Evolutionary conservation across 2,888 invertebrate species (phyloP).

Genomic region (Vanessa cardui): DNA sequence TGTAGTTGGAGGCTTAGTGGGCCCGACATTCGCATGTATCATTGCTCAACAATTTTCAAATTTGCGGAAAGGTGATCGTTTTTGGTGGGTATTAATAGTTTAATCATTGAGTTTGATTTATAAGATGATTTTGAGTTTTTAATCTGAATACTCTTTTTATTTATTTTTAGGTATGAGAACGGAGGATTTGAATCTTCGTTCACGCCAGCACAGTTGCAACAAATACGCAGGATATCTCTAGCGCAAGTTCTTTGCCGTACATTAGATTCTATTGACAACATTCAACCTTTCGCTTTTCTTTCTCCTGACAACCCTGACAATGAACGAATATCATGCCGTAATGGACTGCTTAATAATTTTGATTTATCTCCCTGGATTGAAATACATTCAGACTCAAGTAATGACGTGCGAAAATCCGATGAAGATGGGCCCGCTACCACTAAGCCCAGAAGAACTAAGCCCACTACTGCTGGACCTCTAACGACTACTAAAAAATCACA

Average conservation of each 20-base stretch:
- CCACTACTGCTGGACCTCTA: conserved; percentile 53
- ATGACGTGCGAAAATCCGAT: conserved; percentile 67
- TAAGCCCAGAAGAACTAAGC: conserved; percentile 40
- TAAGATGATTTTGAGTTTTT: background rate
- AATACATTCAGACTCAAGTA: conserved; percentile 64
- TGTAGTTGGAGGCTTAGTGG: conserved; percentile 90
- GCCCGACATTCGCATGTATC: conserved; percentile 94
- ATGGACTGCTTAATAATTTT: conserved; percentile 80
- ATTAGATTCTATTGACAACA: conserved; percentile 84
- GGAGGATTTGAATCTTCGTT: conserved; percentile 88
- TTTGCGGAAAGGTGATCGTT: conserved; percentile 89
- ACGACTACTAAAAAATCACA: conserved; percentile 52
- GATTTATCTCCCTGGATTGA: conserved; percentile 85
- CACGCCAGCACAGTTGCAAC: conserved; percentile 88
- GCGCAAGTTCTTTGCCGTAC: conserved; percentile 89
- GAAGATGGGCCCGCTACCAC: conserved; percentile 42
- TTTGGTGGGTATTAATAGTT: conserved; percentile 81
- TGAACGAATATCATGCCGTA: conserved; percentile 81
- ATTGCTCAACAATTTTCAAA: conserved; percentile 93
- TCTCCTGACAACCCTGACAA: conserved; percentile 84
- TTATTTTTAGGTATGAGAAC: conserved; percentile 87
- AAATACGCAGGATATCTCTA: conserved; percentile 87
- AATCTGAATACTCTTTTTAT: background rate
- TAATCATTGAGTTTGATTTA: too few relatives aligned
- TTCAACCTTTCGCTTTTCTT: conserved; percentile 88